phyloP scores from a whole-genome alignment of 2,888 invertebrate species.

The Meiosimyza decipiens region DNA sequence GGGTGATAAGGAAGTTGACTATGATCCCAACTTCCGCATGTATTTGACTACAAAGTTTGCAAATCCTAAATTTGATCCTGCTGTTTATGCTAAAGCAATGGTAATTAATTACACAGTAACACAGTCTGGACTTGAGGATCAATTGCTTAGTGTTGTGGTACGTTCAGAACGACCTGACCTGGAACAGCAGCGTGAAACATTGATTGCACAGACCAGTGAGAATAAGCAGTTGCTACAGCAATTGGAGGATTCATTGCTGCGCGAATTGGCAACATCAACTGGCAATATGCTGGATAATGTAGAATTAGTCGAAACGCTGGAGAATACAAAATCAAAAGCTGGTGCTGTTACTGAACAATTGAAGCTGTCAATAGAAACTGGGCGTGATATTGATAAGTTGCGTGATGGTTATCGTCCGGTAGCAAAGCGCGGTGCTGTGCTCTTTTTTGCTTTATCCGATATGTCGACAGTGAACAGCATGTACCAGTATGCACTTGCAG shows the following conservation, averaged over 20 bases:
- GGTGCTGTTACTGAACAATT: slow-evolving; percentile 84
- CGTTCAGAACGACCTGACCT: slow-evolving; percentile 87
- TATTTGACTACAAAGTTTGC: slow-evolving; percentile 91
- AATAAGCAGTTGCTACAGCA: slow-evolving; percentile 86
- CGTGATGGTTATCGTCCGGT: slow-evolving; percentile 88
- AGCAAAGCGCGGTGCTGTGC: slow-evolving; percentile 86
- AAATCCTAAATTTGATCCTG: slow-evolving; percentile 88
- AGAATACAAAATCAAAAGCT: slow-evolving; percentile 90
- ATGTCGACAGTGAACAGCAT: slow-evolving; percentile 89
- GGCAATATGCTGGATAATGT: slow-evolving; percentile 95
- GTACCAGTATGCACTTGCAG: slow-evolving; percentile 91
- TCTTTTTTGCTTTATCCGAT: slow-evolving; percentile 91
- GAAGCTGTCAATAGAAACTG: slow-evolving; percentile 79
- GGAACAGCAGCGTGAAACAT: slow-evolving; percentile 85
- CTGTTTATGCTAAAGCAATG: slow-evolving; percentile 86
- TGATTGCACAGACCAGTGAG: slow-evolving; percentile 86
- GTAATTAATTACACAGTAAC: slow-evolving; percentile 95
- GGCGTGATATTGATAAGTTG: slow-evolving; percentile 82
- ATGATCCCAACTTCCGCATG: slow-evolving; percentile 86
- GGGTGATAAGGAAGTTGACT: slow-evolving; percentile 91
- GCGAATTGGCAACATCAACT: slow-evolving; percentile 85
- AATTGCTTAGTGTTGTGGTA: slow-evolving; percentile 89
- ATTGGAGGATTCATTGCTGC: slow-evolving; percentile 85
- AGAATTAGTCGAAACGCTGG: slow-evolving; percentile 85
- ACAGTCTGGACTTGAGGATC: slow-evolving; percentile 87